These are phyloP conservation scores for Apostichopus japonicus DNA, from an alignment of 35 echinoderm and acorn worm species.

Conservation along the genomic window DNA sequence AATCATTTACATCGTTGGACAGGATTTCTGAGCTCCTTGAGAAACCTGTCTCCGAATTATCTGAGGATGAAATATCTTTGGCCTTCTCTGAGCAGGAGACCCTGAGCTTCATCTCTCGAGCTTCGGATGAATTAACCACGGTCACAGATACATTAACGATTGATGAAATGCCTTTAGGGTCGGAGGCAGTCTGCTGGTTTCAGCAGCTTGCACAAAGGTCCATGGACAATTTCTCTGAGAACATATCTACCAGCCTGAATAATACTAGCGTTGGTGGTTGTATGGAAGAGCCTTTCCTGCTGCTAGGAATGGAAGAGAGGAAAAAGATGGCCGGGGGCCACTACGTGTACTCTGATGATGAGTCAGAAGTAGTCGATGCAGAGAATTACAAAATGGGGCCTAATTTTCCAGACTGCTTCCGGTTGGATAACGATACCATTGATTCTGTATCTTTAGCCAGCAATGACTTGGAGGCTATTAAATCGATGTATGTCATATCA, in stretches of 20 bases:
- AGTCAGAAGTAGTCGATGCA: slow-evolving; percentile 85
- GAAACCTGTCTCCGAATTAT: slow-evolving; percentile 91
- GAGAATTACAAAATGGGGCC: slow-evolving; percentile 43
- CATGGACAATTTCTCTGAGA: slow-evolving; percentile 91
- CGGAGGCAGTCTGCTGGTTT: slow-evolving; percentile 89
- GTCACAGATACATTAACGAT: slow-evolving; percentile 77
- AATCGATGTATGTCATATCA: slow-evolving; percentile 94
- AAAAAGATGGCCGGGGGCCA: slow-evolving; percentile 72
- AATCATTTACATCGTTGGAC: slow-evolving; percentile 82
- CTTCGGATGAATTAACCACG: slow-evolving; percentile 82
- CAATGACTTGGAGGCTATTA: slow-evolving; percentile 91
- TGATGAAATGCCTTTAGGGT: slow-evolving; percentile 94
- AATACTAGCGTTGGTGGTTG: slow-evolving; percentile 81
- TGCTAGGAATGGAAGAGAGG: slow-evolving; percentile 76
- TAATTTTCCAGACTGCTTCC: slow-evolving; percentile 53
- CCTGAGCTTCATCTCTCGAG: slow-evolving; percentile 82
- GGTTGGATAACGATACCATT: slow-evolving; percentile 71
- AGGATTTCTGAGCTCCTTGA: slow-evolving; percentile 82
- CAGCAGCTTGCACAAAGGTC: slow-evolving; percentile 79
- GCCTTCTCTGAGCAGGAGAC: slow-evolving; percentile 94
- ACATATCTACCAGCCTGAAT: slow-evolving; percentile 76
- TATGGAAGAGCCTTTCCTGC: slow-evolving; percentile 70
- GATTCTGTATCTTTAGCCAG: slow-evolving; percentile 80
- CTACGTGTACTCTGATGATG: slow-evolving; percentile 99
- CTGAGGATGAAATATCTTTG: slow-evolving; percentile 88